phyloP scores from a whole-genome alignment of 2,113 vertebrate genomes.

The Rhagologus leucostigma region DNA sequence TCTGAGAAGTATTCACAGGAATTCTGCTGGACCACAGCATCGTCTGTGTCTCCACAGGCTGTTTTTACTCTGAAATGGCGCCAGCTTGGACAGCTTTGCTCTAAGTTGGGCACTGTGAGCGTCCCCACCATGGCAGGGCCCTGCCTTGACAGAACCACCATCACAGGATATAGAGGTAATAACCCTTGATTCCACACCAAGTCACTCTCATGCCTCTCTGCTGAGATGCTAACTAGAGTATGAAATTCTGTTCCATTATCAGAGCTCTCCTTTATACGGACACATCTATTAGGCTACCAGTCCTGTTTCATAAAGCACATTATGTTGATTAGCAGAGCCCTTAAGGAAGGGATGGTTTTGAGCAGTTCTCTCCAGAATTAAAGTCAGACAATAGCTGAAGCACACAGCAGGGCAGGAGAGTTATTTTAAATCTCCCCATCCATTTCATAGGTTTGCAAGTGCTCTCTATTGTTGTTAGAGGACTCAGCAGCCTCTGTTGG shows the following conservation, averaged over 20 bases:
- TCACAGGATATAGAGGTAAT: neutral
- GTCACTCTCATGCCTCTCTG: neutral
- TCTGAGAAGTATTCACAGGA: neutral
- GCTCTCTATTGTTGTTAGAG: neutral
- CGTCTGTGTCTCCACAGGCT: neutral
- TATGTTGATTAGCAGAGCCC: constrained; percentile 8
- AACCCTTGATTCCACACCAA: neutral
- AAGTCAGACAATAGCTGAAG: neutral
- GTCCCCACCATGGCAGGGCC: accelerated
- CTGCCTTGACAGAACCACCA: neutral
- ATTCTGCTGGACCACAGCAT: neutral
- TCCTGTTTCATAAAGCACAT: neutral
- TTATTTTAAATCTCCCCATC: neutral
- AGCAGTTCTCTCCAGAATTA: neutral
- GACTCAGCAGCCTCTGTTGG: neutral
- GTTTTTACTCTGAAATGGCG: neutral
- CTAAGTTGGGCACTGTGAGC: accelerated
- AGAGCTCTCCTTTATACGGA: neutral
- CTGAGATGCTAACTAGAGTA: neutral
- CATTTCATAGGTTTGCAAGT: neutral
- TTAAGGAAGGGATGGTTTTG: neutral
- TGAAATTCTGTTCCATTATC: neutral
- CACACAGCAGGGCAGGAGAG: neutral
- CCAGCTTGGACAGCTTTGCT: neutral
- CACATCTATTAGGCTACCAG: neutral